Evolutionary conservation across 2,797 vertebrate species (phyloP).

Genomic region (Rhinella marina): DNA sequence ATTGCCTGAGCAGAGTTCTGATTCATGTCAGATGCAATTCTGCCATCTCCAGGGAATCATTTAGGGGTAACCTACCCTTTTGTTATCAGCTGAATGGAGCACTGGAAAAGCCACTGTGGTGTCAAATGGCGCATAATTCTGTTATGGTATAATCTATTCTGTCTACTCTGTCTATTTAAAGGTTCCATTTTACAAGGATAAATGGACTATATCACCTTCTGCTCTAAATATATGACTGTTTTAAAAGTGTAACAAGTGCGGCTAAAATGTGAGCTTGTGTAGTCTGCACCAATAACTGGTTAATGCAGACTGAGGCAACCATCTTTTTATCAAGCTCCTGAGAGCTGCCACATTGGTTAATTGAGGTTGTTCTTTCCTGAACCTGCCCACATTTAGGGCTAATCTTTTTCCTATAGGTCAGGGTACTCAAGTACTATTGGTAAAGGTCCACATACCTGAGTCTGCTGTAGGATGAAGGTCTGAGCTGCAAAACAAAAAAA

Average conservation of each 20-base stretch:
- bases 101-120: slow-evolving; percentile 46
- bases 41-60: slow-evolving; percentile 46
- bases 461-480: too few relatives aligned
- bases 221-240: neutral
- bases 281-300: neutral
- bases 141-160: slow-evolving; percentile 19
- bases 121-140: slow-evolving; percentile 44
- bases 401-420: neutral
- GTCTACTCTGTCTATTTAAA: slow-evolving; percentile 46
- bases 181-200: slow-evolving; percentile 22
- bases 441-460: too few relatives aligned
- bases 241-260: neutral
- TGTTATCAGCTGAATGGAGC: slow-evolving; percentile 44
- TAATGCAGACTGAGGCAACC: neutral
- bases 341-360: neutral
- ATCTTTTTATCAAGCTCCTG: neutral
- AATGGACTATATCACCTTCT: slow-evolving; percentile 25
- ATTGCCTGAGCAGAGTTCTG: slow-evolving; percentile 41
- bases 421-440: too few relatives aligned
- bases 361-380: neutral
- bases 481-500: too few relatives aligned
- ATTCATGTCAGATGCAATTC: slow-evolving; percentile 59
- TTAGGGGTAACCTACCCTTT: slow-evolving; percentile 51
- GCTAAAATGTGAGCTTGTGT: neutral
- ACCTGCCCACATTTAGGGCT: neutral